These are phyloP conservation scores for Synanthedon formicaeformis DNA, from an alignment of 2,888 invertebrate genomes.

Conservation along the genomic window DNA sequence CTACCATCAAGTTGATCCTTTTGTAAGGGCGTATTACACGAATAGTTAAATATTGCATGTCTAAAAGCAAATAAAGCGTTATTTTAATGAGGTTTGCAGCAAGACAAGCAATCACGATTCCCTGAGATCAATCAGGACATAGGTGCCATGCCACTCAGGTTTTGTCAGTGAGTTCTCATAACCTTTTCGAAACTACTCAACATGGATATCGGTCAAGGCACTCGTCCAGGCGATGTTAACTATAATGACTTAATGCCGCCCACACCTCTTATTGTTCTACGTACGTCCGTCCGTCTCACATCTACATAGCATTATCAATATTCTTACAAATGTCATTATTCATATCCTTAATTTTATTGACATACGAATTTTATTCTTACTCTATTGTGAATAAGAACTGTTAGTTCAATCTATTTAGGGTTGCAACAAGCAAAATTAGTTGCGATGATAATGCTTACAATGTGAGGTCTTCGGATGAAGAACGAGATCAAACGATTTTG, in stretches of 20 bases:
- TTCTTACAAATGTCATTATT: constrained; percentile 19
- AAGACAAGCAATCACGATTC: neutral
- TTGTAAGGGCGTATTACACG: no score
- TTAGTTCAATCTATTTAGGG: neutral
- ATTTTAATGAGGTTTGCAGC: no score
- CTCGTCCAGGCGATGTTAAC: constrained; percentile 43
- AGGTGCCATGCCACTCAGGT: neutral
- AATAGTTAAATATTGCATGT: no score
- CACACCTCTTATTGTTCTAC: constrained; percentile 64
- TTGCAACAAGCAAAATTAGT: constrained; percentile 4
- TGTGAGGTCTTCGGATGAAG: neutral
- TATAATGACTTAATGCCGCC: constrained; percentile 59
- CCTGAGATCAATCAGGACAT: neutral
- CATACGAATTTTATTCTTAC: neutral
- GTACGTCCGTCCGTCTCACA: constrained; percentile 49
- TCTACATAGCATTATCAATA: constrained; percentile 57
- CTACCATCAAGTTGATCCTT: no score
- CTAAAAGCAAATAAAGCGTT: no score
- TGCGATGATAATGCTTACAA: neutral
- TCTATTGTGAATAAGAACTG: neutral
- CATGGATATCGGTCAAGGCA: constrained; percentile 64
- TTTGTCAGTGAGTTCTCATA: constrained; percentile 15
- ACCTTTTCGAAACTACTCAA: constrained; percentile 23
- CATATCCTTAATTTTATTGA: neutral
- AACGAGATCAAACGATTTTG: constrained; percentile 5